A percentile compares a stretch with the other conserved stretches of the same genome.
phyloP scores from a whole-genome alignment of 2,888 invertebrate species.

The Lasius fuliginosus region DNA sequence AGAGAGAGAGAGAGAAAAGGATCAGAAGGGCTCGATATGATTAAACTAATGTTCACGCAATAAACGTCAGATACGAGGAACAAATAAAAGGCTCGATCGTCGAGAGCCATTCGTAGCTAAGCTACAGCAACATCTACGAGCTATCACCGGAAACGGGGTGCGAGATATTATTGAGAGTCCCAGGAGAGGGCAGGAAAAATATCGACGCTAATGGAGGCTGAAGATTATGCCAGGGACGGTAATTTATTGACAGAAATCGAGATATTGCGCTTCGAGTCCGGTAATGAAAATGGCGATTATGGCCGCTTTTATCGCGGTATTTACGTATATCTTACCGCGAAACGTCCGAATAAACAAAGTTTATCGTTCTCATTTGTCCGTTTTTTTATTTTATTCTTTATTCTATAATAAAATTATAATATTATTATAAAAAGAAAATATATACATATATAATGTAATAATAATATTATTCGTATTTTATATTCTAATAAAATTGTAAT shows the following conservation, averaged over 20 bases:
- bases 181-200: constrained; percentile 20
- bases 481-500: background rate
- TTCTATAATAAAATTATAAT: too few species aligned
- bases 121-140: background rate
- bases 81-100: constrained; percentile 56
- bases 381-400: constrained; percentile 4
- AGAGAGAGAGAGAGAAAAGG: background rate
- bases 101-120: constrained; percentile 6
- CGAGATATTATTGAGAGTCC: constrained; percentile 39
- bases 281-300: constrained; percentile 40
- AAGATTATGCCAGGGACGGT: constrained; percentile 26
- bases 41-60: constrained; percentile 73
- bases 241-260: constrained; percentile 6
- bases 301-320: background rate
- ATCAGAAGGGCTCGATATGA: constrained; percentile 54
- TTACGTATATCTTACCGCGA: background rate
- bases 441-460: background rate
- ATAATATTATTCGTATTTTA: background rate
- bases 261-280: background rate
- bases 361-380: background rate
- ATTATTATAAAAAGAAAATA: background rate
- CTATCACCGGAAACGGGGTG: background rate
- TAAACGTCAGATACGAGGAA: constrained; percentile 64
- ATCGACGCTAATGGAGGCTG: constrained; percentile 28
- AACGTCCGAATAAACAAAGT: background rate